These are phyloP conservation scores for Cylloceria caligata DNA, from an alignment of 2,888 invertebrate genomes.

Conservation along the genomic window DNA sequence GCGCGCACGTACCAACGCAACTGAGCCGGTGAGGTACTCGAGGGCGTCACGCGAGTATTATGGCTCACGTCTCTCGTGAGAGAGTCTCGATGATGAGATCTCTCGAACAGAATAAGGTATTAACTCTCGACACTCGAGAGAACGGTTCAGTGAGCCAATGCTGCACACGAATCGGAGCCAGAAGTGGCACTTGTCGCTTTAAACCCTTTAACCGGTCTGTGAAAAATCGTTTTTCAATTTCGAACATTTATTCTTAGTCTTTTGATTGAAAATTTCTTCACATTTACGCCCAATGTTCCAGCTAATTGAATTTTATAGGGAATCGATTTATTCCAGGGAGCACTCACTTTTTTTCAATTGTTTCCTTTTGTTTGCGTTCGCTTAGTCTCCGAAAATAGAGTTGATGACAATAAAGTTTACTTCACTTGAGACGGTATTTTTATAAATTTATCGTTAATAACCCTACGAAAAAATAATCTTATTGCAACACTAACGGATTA, in stretches of 20 bases:
- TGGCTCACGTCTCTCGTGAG: slow-evolving; percentile 42
- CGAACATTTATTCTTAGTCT: not conserved
- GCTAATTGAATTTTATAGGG: not conserved
- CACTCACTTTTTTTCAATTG: not conserved
- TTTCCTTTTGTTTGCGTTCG: not conserved
- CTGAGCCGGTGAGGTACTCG: slow-evolving; percentile 34
- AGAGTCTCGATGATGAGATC: slow-evolving; percentile 45
- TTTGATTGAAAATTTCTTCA: slow-evolving; percentile 7
- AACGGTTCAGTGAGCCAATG: not conserved
- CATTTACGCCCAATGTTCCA: not conserved
- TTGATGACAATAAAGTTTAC: not conserved
- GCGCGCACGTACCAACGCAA: slow-evolving; percentile 41
- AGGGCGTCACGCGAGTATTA: slow-evolving; percentile 53
- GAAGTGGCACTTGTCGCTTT: slow-evolving; percentile 29
- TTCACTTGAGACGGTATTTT: no score
- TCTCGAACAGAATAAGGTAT: slow-evolving; percentile 38
- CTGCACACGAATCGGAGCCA: slow-evolving; percentile 13
- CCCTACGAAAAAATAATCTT: no score
- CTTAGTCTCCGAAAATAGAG: not conserved
- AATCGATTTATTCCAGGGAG: not conserved
- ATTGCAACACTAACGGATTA: no score
- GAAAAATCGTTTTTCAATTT: slow-evolving; percentile 6
- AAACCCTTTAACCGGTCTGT: slow-evolving; percentile 22
- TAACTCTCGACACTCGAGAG: slow-evolving; percentile 22
- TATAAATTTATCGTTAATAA: no score